These are phyloP conservation scores for Syndactyla subalaris DNA, from an alignment of 2,797 vertebrate genomes.

Conservation along the genomic window DNA sequence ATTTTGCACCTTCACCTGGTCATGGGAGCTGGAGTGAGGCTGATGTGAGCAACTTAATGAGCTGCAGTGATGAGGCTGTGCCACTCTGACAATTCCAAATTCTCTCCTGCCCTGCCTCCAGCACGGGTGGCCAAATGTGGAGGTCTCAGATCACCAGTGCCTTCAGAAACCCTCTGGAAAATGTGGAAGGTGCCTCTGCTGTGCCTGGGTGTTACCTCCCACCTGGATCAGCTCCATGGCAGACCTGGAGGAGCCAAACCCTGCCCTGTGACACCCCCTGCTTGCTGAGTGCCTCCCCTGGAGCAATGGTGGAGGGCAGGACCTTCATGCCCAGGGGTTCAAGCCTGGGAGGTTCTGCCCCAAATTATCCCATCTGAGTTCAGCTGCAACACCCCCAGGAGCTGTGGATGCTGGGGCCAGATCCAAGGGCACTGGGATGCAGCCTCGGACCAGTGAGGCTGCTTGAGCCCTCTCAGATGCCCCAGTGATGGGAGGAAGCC, in stretches of 20 bases:
- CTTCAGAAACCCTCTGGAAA: neutral
- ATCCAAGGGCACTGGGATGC: accelerated
- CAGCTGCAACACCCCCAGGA: accelerated
- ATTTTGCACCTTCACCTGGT: neutral
- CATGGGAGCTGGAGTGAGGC: neutral
- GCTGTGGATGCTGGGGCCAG: accelerated
- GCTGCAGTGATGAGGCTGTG: accelerated
- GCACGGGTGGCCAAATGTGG: accelerated
- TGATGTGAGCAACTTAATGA: neutral
- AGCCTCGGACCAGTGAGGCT: neutral
- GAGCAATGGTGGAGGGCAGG: neutral
- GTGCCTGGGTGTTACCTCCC: neutral
- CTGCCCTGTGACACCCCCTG: neutral
- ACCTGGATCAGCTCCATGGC: accelerated
- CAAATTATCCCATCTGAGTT: neutral
- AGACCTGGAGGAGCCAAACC: neutral
- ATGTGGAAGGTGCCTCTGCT: neutral
- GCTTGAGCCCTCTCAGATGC: neutral
- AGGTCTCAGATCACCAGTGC: neutral
- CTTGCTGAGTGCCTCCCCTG: accelerated
- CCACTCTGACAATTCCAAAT: neutral
- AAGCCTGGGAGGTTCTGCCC: neutral
- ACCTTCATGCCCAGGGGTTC: neutral
- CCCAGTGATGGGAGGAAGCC: accelerated
- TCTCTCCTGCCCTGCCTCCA: neutral